Evolutionary conservation across 2,888 invertebrate genomes (phyloP), one percentile per base, ranked within the genome.

Genomic region (Sialis lutaria): DNA sequence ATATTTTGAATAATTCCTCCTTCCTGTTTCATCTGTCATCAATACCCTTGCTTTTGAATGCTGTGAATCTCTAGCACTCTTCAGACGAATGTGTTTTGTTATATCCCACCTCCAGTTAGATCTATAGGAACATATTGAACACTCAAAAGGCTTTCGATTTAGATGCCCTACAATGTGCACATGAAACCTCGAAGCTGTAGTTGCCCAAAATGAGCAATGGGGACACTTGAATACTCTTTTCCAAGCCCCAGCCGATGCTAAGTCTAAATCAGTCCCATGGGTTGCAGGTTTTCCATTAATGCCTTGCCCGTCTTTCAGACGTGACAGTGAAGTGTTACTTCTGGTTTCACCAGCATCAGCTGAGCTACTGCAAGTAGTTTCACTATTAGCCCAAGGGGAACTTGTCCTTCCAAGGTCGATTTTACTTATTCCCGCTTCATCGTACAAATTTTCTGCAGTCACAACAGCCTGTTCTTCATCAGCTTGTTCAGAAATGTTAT

Each of bases 21-120:
- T 73, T 6, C 91, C 91, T 37, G 89, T 87, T 66, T 90, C 89
- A 61, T 91, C 90, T 44, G 88, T 90, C 82, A 91, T 85, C 48
- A 91, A 69, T 41, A 91, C 88, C 64, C 82, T 80, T 44, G 84
- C 86, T 51, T 75, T 75, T 56, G 79, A 77, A 64, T 91, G 91
- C 44, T 79, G 79, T 45, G 82, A 80, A 67, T 89, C 90, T 52
- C 88, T 74, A 22, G 83, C 83, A 6, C 86, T 83, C 69, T 90
- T 91, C 56, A 91, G 70, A 58, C 89, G 83, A 53, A 95, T 92
- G 64, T 96, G 96, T 64, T 95, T 90, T 31, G 90, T 89, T 50
- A 95, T 90, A 67, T 95, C 95, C 88, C 92, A 93, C 53, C 92
- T 78, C 92, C 93, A 95, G 62, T 95, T 95, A 32, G 92, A 92